Evolutionary conservation across 2,113 vertebrate species (phyloP).

Genomic region (Rhinopithecus roxellana): DNA sequence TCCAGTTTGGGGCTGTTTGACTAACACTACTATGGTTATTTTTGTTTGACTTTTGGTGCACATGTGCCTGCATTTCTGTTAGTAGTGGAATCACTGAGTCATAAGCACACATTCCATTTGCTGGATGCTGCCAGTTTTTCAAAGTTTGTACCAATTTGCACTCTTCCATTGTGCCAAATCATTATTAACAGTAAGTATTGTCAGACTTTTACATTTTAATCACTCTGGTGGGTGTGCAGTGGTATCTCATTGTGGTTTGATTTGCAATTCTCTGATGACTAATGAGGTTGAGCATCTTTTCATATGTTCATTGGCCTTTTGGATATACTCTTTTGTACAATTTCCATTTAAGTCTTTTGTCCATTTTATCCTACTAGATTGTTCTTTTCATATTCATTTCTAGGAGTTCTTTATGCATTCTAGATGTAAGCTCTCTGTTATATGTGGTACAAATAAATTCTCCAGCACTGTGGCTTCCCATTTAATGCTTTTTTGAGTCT

Average conservation of each 20-base stretch:
- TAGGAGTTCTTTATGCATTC: neutral
- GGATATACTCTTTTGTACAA: neutral
- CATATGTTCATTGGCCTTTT: constrained; percentile 40
- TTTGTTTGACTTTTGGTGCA: constrained; percentile 45
- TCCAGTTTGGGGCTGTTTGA: neutral
- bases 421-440: neutral
- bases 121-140: constrained; percentile 44
- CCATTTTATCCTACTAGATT: neutral
- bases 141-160: constrained; percentile 47
- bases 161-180: constrained; percentile 41
- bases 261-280: constrained; percentile 56
- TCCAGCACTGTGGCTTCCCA: neutral
- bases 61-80: neutral
- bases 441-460: constrained; percentile 19
- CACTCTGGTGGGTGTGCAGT: constrained; percentile 44
- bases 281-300: constrained; percentile 50
- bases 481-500: constrained; percentile 9
- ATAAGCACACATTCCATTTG: constrained; percentile 14
- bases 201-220: constrained; percentile 35
- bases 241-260: constrained; percentile 39
- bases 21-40: neutral
- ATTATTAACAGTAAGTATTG: constrained; percentile 47
- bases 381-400: constrained; percentile 24
- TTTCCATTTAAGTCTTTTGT: constrained; percentile 42
- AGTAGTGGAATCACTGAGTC: neutral